Conservation (phyloP, 2,888 invertebrate species). For the Aphidoletes aphidimyza region DNA sequence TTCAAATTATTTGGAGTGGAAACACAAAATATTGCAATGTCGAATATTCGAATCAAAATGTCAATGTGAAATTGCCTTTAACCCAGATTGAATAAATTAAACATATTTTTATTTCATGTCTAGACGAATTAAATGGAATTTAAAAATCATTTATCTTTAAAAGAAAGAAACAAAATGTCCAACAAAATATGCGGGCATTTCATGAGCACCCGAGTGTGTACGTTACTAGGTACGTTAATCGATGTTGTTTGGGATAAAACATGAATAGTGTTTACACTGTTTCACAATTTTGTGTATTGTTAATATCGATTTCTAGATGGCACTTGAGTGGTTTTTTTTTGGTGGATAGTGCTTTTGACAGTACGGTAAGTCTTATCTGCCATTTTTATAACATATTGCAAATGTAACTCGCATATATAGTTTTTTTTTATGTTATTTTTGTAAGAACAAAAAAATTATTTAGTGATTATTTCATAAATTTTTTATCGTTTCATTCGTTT, state of each 20-base stretch:
- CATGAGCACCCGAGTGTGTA: too few relatives aligned
- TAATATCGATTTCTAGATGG: slow-evolving; percentile 54
- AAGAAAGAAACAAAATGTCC: background rate
- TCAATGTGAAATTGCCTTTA: too few relatives aligned
- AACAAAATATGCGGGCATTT: background rate
- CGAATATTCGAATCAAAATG: too few relatives aligned
- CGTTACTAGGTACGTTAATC: too few relatives aligned
- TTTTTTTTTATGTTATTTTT: slow-evolving; percentile 54
- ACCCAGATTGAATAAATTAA: too few relatives aligned
- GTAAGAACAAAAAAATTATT: slow-evolving; percentile 50
- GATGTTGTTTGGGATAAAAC: slow-evolving; percentile 36
- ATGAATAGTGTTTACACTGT: slow-evolving; percentile 23
- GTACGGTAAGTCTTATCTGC: slow-evolving; percentile 53
- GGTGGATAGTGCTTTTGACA: slow-evolving; percentile 32
- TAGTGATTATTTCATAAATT: slow-evolving; percentile 45
- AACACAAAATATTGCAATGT: too few relatives aligned
- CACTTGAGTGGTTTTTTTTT: slow-evolving; percentile 12
- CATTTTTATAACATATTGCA: slow-evolving; percentile 53
- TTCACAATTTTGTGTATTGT: background rate
- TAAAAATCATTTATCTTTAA: too few relatives aligned
- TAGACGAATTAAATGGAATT: too few relatives aligned
- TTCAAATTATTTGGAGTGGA: too few relatives aligned
- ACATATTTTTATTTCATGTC: too few relatives aligned
- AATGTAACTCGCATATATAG: slow-evolving; percentile 54
- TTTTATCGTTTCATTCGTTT: slow-evolving; percentile 30